Base-by-base conservation (phyloP, 2,888 invertebrate genomes). In the Rapana venosa region DNA sequence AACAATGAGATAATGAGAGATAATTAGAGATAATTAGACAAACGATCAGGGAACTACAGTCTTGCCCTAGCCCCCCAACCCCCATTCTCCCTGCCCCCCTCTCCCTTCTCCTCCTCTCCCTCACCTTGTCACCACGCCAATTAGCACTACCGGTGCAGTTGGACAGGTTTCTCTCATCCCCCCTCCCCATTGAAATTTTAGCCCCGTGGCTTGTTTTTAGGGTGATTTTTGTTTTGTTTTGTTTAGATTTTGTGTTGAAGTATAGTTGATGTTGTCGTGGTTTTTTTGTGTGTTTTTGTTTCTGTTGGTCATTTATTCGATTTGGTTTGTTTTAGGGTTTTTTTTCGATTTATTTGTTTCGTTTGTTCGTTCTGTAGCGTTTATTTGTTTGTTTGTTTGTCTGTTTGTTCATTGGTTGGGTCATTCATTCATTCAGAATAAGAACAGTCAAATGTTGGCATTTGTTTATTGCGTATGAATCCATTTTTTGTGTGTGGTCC, bases 11-110 rank as follows among this genome's bases (percentile, higher is more conserved):
- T 26, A 74, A 74, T 74, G 26, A 74, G 74, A 26, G n/a, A n/a
- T 79, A 79, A 79, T 79, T 79, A 35, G 77, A 35, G 20, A 79
- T 79, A 32, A 79, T 79, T 79, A 79, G 77, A 79, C 77, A 32
- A 79, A 79, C 77, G 77, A 79, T 79, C 32, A 79, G 77, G 77
- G 74, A 79, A 79, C 77, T 35, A 30, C 77, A 79, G 47, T 47
- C 47, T 2, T 47, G 2, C 47, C 47, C 47, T n/a, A n/a, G n/a
- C n/a, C 32, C 77, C 4, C 77, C 32, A 32, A n/a, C n/a, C n/a
- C n/a, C n/a, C n/a, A n/a, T n/a, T n/a, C n/a, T n/a, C n/a, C n/a
- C n/a, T n/a, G n/a, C n/a, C n/a, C n/a, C n/a, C n/a, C n/a, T n/a
- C n/a, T n/a, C n/a, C n/a, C n/a, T n/a, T n/a, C 77, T 61, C 47